Evolutionary conservation across 1,140 invertebrate species (phyloP).

Genomic region (Papilio machaon): DNA sequence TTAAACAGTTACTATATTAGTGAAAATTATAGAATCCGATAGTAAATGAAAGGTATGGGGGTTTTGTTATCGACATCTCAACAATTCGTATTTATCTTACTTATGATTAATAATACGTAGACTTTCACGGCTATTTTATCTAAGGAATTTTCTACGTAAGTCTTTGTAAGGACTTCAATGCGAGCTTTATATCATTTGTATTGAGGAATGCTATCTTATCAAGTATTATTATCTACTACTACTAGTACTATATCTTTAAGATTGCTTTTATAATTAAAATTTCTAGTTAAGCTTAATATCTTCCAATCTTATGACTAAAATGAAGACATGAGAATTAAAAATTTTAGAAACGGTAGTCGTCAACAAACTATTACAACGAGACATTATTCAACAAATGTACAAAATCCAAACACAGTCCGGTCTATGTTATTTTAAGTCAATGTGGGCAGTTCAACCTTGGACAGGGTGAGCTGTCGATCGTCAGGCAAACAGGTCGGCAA

Average conservation of each 20-base stretch:
- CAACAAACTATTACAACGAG: background rate
- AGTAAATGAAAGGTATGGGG: background rate
- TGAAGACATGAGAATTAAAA: background rate
- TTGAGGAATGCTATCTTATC: background rate
- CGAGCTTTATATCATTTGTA: background rate
- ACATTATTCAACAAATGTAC: background rate
- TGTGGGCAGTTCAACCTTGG: slow-evolving; percentile 59
- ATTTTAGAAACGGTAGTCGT: background rate
- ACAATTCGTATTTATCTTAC: slow-evolving; percentile 1
- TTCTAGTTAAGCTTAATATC: background rate
- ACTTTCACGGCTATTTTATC: slow-evolving; percentile 9
- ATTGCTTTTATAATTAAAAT: background rate
- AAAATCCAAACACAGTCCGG: slow-evolving; percentile 16
- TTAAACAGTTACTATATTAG: background rate
- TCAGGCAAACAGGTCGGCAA: slow-evolving; percentile 65
- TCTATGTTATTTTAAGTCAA: slow-evolving; percentile 46
- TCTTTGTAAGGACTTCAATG: background rate
- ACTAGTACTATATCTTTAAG: too few relatives aligned
- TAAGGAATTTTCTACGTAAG: background rate
- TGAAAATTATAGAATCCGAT: background rate
- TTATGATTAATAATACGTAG: background rate
- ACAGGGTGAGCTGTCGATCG: slow-evolving; percentile 64
- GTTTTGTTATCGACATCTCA: background rate
- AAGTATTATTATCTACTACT: too few relatives aligned
- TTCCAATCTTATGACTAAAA: background rate